These are phyloP conservation scores for Sebastes kiyomatsui DNA, from an alignment of 2,797 vertebrate species.

Conservation along the genomic window DNA sequence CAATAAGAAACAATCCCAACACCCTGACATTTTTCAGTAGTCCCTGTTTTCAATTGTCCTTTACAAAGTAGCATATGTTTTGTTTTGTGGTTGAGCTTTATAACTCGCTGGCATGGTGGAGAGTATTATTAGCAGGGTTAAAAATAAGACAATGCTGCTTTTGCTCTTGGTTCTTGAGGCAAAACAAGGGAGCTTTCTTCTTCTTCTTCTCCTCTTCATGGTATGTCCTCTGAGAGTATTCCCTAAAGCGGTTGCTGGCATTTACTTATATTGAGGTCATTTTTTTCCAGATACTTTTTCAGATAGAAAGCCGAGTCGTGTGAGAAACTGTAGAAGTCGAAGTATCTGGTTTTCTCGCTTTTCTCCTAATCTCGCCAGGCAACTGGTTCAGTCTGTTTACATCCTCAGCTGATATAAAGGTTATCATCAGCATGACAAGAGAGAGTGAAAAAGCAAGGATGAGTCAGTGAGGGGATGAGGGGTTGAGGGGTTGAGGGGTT, in stretches of 20 bases:
- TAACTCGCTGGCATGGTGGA: not conserved
- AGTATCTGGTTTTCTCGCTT: not conserved
- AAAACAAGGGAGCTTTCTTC: constrained; percentile 29
- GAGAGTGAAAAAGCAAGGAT: not conserved
- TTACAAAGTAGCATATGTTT: constrained; percentile 22
- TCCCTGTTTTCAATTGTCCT: not conserved
- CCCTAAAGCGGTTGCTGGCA: not conserved
- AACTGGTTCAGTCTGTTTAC: not conserved
- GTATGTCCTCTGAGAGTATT: not conserved
- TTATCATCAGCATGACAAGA: constrained; percentile 17
- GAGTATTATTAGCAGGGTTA: constrained; percentile 31
- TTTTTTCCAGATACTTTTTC: not conserved
- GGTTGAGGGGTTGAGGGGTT: not conserved
- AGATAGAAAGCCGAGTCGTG: not conserved
- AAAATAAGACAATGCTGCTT: constrained; percentile 37
- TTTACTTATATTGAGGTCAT: not conserved
- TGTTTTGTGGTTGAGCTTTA: constrained; percentile 12
- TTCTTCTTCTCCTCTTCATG: constrained; percentile 1
- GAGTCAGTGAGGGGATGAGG: not conserved
- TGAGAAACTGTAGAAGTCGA: not conserved
- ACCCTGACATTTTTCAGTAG: constrained; percentile 62
- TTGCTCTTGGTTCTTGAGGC: constrained; percentile 5
- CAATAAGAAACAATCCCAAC: constrained; percentile 54
- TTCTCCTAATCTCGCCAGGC: not conserved
- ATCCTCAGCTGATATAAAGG: not conserved